Conservation (phyloP, 2,888 invertebrate species). For the Lithodes maja region DNA sequence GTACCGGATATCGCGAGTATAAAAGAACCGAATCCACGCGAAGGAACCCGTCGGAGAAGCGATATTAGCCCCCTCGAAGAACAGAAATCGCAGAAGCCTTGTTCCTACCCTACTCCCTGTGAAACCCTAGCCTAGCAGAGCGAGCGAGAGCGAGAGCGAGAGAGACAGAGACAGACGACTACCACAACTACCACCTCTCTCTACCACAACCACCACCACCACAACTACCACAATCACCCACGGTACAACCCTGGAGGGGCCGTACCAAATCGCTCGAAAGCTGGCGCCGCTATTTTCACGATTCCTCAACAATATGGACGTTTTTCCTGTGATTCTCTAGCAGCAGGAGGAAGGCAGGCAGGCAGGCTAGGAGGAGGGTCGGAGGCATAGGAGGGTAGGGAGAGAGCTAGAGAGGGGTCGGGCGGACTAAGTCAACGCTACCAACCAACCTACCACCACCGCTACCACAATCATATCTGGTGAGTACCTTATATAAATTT, state of each 20-base stretch:
- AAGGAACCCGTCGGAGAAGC: background rate
- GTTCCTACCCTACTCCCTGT: no score
- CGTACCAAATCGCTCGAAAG: constrained; percentile 27
- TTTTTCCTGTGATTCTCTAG: constrained; percentile 60
- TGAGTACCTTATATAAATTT: constrained; percentile 1
- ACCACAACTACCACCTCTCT: no score
- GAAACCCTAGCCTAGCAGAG: constrained; percentile 1
- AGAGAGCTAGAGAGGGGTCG: background rate
- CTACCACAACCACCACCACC: constrained; percentile 8
- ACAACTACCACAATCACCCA: background rate
- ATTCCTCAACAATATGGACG: constrained; percentile 59
- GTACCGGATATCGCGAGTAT: background rate
- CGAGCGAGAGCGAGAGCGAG: no score
- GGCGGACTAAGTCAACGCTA: background rate
- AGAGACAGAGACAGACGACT: no score
- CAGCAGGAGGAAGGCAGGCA: constrained; percentile 48
- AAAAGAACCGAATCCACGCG: background rate
- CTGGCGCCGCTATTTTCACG: constrained; percentile 49
- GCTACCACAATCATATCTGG: background rate
- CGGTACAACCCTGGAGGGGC: constrained; percentile 51
- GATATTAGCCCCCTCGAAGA: background rate
- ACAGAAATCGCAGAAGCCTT: background rate
- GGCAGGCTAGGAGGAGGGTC: no score
- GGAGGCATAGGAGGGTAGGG: constrained; percentile 1
- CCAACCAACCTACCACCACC: background rate